Conservation (phyloP, 2,888 invertebrate species). For the Zaprionus lineosus region DNA sequence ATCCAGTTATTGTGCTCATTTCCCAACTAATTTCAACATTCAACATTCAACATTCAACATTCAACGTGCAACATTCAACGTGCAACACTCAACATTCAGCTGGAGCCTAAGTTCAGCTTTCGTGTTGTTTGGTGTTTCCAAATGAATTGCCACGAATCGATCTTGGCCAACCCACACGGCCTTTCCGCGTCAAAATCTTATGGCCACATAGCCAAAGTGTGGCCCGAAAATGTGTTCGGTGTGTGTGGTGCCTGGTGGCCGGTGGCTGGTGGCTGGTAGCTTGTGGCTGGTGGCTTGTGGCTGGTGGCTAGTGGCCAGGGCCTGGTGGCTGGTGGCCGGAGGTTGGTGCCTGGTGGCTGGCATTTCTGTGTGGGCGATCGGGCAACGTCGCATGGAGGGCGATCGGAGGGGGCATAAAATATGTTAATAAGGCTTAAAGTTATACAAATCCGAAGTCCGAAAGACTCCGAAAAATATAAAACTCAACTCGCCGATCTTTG, state of each 20-base stretch:
- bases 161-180: conserved; percentile 51
- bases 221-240: conserved; percentile 28
- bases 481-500: conserved; percentile 38
- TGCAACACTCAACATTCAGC: no score
- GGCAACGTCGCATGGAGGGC: conserved; percentile 35
- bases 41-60: no score
- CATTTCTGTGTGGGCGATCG: conserved; percentile 70
- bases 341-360: no score
- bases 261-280: no score
- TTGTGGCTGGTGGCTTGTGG: no score
- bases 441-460: conserved; percentile 53
- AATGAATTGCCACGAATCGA: conserved; percentile 38
- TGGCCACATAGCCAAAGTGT: conserved; percentile 38
- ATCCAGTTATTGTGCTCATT: conserved; percentile 37
- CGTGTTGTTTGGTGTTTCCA: conserved; percentile 1
- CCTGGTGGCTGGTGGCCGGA: no score
- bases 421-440: conserved; percentile 75
- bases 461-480: conserved; percentile 8
- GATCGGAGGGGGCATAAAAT: conserved; percentile 62
- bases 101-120: conserved; percentile 12
- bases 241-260: no score
- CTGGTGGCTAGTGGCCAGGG: no score
- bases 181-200: conserved; percentile 39
- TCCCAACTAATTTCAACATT: conserved; percentile 27
- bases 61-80: no score